Evolutionary conservation across 2,113 vertebrate species (phyloP).

Genomic region (Albula goreensis): DNA sequence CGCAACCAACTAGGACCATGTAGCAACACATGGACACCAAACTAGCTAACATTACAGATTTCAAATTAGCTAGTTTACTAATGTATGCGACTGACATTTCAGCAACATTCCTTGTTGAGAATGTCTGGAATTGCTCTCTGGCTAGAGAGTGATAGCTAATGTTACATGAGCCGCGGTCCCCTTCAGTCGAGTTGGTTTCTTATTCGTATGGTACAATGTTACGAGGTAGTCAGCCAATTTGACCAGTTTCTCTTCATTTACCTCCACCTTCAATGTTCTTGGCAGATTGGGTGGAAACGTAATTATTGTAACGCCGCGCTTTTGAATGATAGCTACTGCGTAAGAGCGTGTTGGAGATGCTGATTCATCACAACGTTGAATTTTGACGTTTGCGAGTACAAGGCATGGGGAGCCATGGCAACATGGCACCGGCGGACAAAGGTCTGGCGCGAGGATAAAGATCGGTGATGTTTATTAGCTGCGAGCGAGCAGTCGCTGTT

Average conservation of each 20-base stretch:
- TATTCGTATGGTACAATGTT: neutral
- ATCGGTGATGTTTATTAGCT: slow-evolving; percentile 60
- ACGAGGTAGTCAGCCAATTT: neutral
- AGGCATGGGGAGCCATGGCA: slow-evolving; percentile 45
- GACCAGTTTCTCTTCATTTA: neutral
- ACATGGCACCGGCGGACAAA: slow-evolving; percentile 67
- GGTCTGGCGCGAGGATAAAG: slow-evolving; percentile 60
- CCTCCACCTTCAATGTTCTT: neutral
- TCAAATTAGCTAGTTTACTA: neutral
- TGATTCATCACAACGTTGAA: slow-evolving; percentile 68
- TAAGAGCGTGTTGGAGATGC: slow-evolving; percentile 42
- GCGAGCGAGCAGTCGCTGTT: neutral
- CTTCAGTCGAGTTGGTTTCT: neutral
- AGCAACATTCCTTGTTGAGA: neutral
- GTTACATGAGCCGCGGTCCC: neutral
- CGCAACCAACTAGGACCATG: neutral
- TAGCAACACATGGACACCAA: slow-evolving; percentile 26
- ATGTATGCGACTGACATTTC: neutral
- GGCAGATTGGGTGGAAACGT: neutral
- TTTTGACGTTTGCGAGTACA: slow-evolving; percentile 59
- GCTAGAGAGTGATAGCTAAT: neutral
- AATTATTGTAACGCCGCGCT: neutral
- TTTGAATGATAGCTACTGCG: neutral
- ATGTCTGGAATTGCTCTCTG: neutral
- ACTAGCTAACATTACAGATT: neutral